Base-by-base conservation (phyloP, 2,113 vertebrate genomes). In the Forbesichthys agassizii region DNA sequence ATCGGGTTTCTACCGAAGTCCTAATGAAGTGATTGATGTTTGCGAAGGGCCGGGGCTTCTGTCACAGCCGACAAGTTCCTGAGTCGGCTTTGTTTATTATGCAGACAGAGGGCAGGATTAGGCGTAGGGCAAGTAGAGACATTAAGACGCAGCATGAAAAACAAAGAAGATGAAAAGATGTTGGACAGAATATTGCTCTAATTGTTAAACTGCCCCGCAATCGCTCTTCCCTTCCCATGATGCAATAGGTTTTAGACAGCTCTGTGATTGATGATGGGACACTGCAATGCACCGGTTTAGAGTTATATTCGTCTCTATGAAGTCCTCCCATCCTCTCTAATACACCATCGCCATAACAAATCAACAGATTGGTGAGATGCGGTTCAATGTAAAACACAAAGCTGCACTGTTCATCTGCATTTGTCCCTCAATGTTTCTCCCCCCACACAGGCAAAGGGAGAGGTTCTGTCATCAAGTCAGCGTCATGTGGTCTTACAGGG, bases 71-170 rank as follows among this genome's bases (percentile, higher is more conserved):
- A 73, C 84, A 87, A 66, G 58, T 80, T 75, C 83, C 85, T 77
- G 82, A 75, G 73, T 80, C 74, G 83, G 82, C 88, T 88, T 77
- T 87, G 82, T 88, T 90, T 86, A 84, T 90, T 86, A 84, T 58
- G 68, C 47, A 82, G 75, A 78, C 74, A 57, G 52, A 33, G 8
- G 46, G 33, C 33, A n/a, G 33, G 42, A 56, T 36, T 46, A 52
- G 7, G 51, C 33, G 36, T 0, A 14, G 42, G 56, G 42, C 20
- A 18, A 13, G 64, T 42, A 12, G 54, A 67, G 10, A 65, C 11
- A 33, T n/a, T 6, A 12, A 49, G 27, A 27, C 47, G 14, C 11
- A 66, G 33, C 4, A 10, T 47, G 16, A 58, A 72, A 67, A 56
- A 14, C 51, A 14, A 18, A 42, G 67, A 46, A 48, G 27, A 14